These are phyloP conservation scores for Paramormyrops hopkinsi DNA, from an alignment of 2,797 vertebrate genomes.

Conservation along the genomic window DNA sequence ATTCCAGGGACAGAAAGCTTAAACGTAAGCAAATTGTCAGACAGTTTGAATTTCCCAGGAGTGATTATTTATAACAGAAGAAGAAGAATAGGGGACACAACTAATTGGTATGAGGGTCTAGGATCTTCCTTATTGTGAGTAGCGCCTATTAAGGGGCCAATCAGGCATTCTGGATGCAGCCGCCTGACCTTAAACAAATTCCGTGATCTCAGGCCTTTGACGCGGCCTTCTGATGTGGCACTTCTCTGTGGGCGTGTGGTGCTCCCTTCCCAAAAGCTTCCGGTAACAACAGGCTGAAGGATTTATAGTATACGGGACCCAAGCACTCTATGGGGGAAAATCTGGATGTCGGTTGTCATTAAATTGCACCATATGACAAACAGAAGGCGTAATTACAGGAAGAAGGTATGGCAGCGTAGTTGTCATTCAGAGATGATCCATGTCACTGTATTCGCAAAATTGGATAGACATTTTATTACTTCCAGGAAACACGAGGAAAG, in stretches of 20 bases:
- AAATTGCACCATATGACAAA: background rate
- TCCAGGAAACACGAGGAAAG: background rate
- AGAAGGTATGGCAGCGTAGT: background rate
- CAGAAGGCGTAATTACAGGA: background rate
- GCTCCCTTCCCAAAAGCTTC: background rate
- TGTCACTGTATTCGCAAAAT: background rate
- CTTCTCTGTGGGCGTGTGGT: background rate
- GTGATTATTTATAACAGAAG: constrained; percentile 3
- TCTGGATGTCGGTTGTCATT: background rate
- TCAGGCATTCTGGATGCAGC: too few relatives aligned
- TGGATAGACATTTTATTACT: constrained; percentile 14
- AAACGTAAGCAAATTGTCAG: constrained; percentile 10
- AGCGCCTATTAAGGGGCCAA: background rate
- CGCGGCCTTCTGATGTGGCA: background rate
- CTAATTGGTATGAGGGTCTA: background rate
- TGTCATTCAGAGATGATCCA: background rate
- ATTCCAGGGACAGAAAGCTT: background rate
- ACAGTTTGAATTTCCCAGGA: background rate
- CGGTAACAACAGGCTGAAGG: background rate
- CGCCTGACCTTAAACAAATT: background rate
- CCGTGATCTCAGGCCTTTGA: background rate
- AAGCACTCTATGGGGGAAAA: background rate
- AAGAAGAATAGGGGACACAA: background rate
- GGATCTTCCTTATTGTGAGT: background rate
- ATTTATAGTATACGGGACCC: background rate